Evolutionary conservation across 2,888 invertebrate genomes (phyloP).

Genomic region (Pandemis corylana): DNA sequence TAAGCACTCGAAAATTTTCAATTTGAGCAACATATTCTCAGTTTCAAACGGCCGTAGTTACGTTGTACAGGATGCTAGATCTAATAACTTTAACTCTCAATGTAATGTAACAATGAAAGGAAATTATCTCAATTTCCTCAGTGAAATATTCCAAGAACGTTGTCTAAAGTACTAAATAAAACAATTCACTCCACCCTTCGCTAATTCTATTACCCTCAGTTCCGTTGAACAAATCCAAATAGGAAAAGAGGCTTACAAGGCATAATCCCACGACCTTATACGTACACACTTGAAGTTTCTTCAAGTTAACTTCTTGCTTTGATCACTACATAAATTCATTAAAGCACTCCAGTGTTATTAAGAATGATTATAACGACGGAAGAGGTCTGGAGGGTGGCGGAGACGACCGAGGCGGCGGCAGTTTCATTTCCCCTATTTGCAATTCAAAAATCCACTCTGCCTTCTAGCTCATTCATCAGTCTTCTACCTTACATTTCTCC

Average conservation of each 20-base stretch:
- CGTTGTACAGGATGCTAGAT: background rate
- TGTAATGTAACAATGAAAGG: background rate
- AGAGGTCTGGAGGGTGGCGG: constrained; percentile 65
- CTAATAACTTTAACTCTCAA: background rate
- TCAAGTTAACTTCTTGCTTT: constrained; percentile 66
- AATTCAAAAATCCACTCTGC: constrained; percentile 81
- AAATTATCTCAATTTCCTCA: constrained; percentile 4
- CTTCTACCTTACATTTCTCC: constrained; percentile 52
- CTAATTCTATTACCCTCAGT: constrained; percentile 47
- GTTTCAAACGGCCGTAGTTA: background rate
- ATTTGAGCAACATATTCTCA: background rate
- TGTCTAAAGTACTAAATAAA: constrained; percentile 44
- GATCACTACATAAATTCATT: constrained; percentile 78
- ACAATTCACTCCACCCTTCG: constrained; percentile 37
- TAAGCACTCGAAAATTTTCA: background rate
- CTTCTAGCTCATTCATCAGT: constrained; percentile 61
- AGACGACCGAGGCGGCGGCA: constrained; percentile 66
- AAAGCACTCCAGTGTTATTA: constrained; percentile 77
- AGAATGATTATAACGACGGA: constrained; percentile 78
- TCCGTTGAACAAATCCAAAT: constrained; percentile 56
- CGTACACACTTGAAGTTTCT: constrained; percentile 53
- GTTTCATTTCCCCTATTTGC: constrained; percentile 82
- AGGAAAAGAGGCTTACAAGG: constrained; percentile 50
- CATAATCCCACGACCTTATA: constrained; percentile 49
- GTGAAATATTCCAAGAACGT: constrained; percentile 14